Base-by-base conservation (phyloP, 1,140 invertebrate genomes). In the Drosophila littoralis region DNA sequence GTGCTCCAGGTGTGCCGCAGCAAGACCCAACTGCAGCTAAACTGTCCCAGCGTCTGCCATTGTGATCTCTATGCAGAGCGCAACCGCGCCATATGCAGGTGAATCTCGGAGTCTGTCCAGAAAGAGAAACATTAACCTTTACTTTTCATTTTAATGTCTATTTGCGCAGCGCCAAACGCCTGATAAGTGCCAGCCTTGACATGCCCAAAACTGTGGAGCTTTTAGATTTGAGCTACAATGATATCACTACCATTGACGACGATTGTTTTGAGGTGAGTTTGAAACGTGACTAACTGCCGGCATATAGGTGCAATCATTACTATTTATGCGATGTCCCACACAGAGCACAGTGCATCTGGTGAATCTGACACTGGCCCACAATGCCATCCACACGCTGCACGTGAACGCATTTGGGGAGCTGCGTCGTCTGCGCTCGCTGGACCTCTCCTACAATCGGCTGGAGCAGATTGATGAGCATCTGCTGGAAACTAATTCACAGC, bases 41-140 rank as follows among this genome's bases (percentile, higher is more conserved):
- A 74, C 7, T 92, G 91, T 10, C 91, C 91, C 65, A 68, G 60
- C 42, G 77, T 80, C 10, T 92, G 91, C 43, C 79, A 77, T 12
- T 92, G 91, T 42, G 83, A 92, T 79, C 65, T 86, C 2, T 67
- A 81, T 48, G 52, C 65, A 12, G 77, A 90, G 33, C 72, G 88
- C 2, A 92, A 92, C 72, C 74, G 86, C 17, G 91, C 91, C 6
- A 76, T 92, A 32, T 92, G 91, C 83, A 92, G 91, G 91, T 92
- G 59, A 63, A 63, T 71, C 7, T 1, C 40, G 2, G 35, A 36
- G 48, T 28, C 35, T 17, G 7, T 15, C 10, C 15, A 59, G 33
- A 15, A 28, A 61, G 28, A 28, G 22, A 28, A 28, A 38, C 2
- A 10, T 12, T 6, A 7, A 22, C 12, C 15, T 52, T 36, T 51